A percentile compares a stretch with the other conserved stretches of the same genome.
Evolutionary conservation across 2,113 vertebrate genomes (phyloP).

Genomic region (Muntiacus reevesi): DNA sequence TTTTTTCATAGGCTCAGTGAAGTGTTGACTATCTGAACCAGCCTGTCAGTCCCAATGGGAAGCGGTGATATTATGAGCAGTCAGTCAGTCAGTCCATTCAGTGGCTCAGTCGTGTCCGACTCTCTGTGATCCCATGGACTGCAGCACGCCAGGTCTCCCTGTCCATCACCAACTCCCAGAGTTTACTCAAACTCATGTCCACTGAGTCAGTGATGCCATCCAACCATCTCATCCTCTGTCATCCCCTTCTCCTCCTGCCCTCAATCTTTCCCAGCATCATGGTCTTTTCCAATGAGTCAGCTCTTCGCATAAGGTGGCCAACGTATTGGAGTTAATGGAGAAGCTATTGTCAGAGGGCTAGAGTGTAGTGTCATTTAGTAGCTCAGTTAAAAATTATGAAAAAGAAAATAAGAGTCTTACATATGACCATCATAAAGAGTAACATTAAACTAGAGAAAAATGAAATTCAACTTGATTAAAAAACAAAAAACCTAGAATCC

Average conservation of each 20-base stretch:
- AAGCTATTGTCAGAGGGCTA: neutral
- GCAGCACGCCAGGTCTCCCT: neutral
- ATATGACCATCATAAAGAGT: neutral
- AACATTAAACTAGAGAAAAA: neutral
- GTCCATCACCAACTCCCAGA: neutral
- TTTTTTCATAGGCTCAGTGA: neutral
- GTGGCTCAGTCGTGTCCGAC: fast-evolving
- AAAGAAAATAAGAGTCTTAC: neutral
- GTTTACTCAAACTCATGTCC: neutral
- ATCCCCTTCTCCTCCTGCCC: neutral
- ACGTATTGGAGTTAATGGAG: neutral
- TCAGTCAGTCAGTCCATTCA: neutral
- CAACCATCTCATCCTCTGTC: neutral
- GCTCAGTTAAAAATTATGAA: neutral
- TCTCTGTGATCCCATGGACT: neutral
- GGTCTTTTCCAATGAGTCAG: no score
- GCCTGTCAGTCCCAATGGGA: neutral
- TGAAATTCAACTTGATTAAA: neutral
- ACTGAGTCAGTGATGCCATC: neutral
- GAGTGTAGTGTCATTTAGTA: neutral
- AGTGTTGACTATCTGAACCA: neutral
- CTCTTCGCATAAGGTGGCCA: neutral
- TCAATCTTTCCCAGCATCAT: neutral
- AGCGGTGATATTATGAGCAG: neutral
- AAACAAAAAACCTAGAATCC: neutral